Percentiles rank a stretch among this genome's conserved stretches.
phyloP scores from a whole-genome alignment of 2,888 invertebrate species.

The Junonia oenone region DNA sequence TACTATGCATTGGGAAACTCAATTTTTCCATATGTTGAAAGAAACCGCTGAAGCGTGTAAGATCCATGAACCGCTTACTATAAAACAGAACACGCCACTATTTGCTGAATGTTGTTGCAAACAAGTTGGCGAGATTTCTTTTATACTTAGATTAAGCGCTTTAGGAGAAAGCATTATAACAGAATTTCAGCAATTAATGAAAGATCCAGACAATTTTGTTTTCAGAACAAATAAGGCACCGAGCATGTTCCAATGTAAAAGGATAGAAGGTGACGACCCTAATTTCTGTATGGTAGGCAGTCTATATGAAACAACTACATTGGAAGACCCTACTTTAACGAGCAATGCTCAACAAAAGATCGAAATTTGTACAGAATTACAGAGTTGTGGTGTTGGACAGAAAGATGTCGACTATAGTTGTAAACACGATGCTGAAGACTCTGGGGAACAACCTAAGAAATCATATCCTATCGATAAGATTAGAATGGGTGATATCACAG shows the following conservation, averaged over 20 bases:
- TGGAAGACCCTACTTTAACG: slow-evolving; percentile 60
- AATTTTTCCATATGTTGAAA: slow-evolving; percentile 71
- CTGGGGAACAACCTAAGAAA: slow-evolving; percentile 39
- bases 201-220: slow-evolving; percentile 59
- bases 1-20: slow-evolving; percentile 63
- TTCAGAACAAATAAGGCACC: slow-evolving; percentile 68
- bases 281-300: slow-evolving; percentile 68
- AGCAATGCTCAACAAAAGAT: slow-evolving; percentile 49
- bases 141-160: slow-evolving; percentile 70
- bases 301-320: slow-evolving; percentile 63
- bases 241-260: slow-evolving; percentile 63
- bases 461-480: slow-evolving; percentile 58
- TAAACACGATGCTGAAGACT: slow-evolving; percentile 31
- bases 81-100: slow-evolving; percentile 48
- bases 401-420: slow-evolving; percentile 38
- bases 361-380: slow-evolving; percentile 62
- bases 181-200: slow-evolving; percentile 64
- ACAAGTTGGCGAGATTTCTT: slow-evolving; percentile 60
- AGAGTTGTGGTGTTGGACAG: slow-evolving; percentile 50
- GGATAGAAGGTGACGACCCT: slow-evolving; percentile 60
- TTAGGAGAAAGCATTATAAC: slow-evolving; percentile 70
- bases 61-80: slow-evolving; percentile 50
- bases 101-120: slow-evolving; percentile 57
- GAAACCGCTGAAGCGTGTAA: slow-evolving; percentile 53
- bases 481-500: slow-evolving; percentile 68